phyloP scores from a whole-genome alignment of 2,113 vertebrate species.

The Lepisosteus osseus region DNA sequence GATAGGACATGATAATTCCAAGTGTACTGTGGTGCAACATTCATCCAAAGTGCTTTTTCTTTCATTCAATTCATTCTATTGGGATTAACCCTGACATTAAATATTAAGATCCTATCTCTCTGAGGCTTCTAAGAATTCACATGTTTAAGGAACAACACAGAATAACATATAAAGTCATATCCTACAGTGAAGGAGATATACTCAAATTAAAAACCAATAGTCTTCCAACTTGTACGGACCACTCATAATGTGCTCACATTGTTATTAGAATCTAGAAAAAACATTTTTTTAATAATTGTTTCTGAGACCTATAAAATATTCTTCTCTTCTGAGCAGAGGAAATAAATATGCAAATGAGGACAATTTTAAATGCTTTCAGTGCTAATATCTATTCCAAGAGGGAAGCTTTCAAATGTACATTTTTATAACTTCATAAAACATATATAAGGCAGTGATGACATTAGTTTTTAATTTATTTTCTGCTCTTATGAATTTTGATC shows the following conservation, averaged over 20 bases:
- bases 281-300: constrained; percentile 52
- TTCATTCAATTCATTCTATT: no score
- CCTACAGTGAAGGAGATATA: no score
- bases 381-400: constrained; percentile 67
- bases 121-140: no score
- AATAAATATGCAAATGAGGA: constrained; percentile 61
- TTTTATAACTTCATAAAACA: constrained; percentile 68
- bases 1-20: no score
- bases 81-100: no score
- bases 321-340: constrained; percentile 49
- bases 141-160: no score
- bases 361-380: constrained; percentile 66
- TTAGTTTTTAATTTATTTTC: constrained; percentile 68
- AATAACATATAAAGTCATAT: no score
- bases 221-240: constrained; percentile 39
- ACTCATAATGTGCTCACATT: constrained; percentile 56
- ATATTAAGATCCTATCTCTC: no score
- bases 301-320: constrained; percentile 52
- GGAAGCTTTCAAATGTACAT: constrained; percentile 65
- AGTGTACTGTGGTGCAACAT: no score
- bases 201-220: constrained; percentile 48
- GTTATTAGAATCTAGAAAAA: constrained; percentile 56
- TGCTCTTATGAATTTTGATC: constrained; percentile 46
- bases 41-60: no score
- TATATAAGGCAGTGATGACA: constrained; percentile 55